Evolutionary conservation across 2,888 invertebrate genomes (phyloP).

Genomic region (Agrotis ipsilon): DNA sequence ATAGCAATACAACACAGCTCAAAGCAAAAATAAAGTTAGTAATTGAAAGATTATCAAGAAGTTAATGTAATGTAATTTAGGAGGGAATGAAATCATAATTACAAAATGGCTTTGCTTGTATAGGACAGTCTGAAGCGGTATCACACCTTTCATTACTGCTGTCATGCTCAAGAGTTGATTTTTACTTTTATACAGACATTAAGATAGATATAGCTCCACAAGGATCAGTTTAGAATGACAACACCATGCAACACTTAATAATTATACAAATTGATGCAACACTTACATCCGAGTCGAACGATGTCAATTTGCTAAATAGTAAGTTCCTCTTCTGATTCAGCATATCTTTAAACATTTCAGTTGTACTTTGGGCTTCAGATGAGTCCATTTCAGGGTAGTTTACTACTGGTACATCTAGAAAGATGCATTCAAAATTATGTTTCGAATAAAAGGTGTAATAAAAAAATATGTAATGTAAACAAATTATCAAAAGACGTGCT

Average conservation of each 20-base stretch:
- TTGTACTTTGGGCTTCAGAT: slow-evolving; percentile 94
- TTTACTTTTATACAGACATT: slow-evolving; percentile 40
- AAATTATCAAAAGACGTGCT: background rate
- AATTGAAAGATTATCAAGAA: slow-evolving; percentile 1
- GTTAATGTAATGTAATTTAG: background rate
- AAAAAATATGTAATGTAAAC: background rate
- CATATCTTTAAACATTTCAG: slow-evolving; percentile 98
- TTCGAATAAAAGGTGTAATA: background rate
- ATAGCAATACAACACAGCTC: slow-evolving; percentile 30
- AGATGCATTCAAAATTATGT: slow-evolving; percentile 13
- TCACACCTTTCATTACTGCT: slow-evolving; percentile 24
- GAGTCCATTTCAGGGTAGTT: slow-evolving; percentile 92
- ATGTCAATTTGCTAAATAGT: slow-evolving; percentile 96
- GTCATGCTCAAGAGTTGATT: slow-evolving; percentile 67
- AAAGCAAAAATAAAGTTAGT: slow-evolving; percentile 25
- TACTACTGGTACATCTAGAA: slow-evolving; percentile 89
- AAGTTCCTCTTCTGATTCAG: slow-evolving; percentile 97
- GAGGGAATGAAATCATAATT: slow-evolving; percentile 14
- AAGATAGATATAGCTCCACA: slow-evolving; percentile 42
- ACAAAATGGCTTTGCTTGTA: slow-evolving; percentile 9
- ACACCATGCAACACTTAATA: slow-evolving; percentile 74
- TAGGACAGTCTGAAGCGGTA: slow-evolving; percentile 22
- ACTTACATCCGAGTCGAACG: slow-evolving; percentile 97
- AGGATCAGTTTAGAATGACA: slow-evolving; percentile 51
- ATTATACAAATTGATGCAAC: slow-evolving; percentile 51